A percentile compares a stretch with the other conserved stretches of the same genome.
Conservation (phyloP, 2,797 vertebrate genomes). For the Etheostoma nigrum region DNA sequence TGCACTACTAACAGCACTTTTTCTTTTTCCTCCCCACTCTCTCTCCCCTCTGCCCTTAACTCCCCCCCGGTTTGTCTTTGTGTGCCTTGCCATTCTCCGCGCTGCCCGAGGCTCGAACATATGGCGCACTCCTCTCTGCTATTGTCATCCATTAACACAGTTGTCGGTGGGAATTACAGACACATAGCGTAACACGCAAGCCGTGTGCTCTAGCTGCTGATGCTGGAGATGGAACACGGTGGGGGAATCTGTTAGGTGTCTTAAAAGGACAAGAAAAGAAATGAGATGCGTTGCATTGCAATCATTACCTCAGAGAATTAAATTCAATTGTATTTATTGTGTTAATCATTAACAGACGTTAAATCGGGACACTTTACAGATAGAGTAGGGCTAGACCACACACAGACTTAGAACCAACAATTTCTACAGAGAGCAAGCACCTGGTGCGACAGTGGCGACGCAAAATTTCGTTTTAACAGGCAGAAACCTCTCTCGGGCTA, state of each 20-base stretch:
- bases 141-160: slow-evolving; percentile 84
- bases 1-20: slow-evolving; percentile 18
- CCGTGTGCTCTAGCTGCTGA: slow-evolving; percentile 59
- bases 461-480: too few species aligned
- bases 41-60: slow-evolving; percentile 5
- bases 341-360: too few species aligned
- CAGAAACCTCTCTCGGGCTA: too few species aligned
- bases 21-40: not conserved
- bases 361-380: too few species aligned
- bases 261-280: slow-evolving; percentile 37
- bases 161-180: slow-evolving; percentile 82
- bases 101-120: slow-evolving; percentile 81
- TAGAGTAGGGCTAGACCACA: too few species aligned
- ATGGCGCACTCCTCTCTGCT: slow-evolving; percentile 78
- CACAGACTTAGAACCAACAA: not conserved
- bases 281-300: slow-evolving; percentile 30
- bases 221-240: slow-evolving; percentile 63
- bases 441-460: too few species aligned
- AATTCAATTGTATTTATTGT: too few species aligned
- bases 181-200: slow-evolving; percentile 66
- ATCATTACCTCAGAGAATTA: slow-evolving; percentile 26
- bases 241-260: slow-evolving; percentile 45
- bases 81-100: slow-evolving; percentile 74
- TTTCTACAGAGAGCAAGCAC: too few species aligned
- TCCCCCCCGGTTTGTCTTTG: slow-evolving; percentile 64